phyloP scores from a whole-genome alignment of 2,797 vertebrate species.

The Sebastes trivittatus region DNA sequence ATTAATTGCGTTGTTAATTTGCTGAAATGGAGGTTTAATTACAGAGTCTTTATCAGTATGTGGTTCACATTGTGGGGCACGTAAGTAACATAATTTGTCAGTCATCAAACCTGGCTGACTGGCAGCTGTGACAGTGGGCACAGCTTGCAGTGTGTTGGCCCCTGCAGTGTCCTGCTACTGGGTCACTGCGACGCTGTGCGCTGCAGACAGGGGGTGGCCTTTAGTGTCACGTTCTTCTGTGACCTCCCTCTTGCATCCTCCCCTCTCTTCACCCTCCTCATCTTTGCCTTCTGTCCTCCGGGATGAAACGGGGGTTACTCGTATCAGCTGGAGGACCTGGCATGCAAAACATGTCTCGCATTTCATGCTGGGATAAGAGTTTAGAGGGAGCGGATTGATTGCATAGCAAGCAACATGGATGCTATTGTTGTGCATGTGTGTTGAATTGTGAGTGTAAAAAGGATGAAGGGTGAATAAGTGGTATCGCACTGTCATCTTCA shows the following conservation, averaged over 20 bases:
- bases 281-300: constrained; percentile 24
- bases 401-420: background rate
- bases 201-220: constrained; percentile 59
- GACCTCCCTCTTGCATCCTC: constrained; percentile 52
- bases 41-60: constrained; percentile 40
- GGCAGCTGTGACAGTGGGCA: constrained; percentile 66
- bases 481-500: constrained; percentile 59
- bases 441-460: constrained; percentile 12
- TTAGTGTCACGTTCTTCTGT: constrained; percentile 57
- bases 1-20: constrained; percentile 48
- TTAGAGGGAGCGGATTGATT: constrained; percentile 40
- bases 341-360: constrained; percentile 35
- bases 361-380: constrained; percentile 43
- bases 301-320: constrained; percentile 19
- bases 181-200: constrained; percentile 57
- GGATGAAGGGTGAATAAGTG: constrained; percentile 24
- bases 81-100: constrained; percentile 42
- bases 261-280: constrained; percentile 30
- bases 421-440: background rate
- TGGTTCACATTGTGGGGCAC: constrained; percentile 19
- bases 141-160: constrained; percentile 65
- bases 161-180: constrained; percentile 60
- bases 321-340: constrained; percentile 32
- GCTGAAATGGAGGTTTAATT: constrained; percentile 46
- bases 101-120: constrained; percentile 63